These are phyloP conservation scores for Siniperca undulata DNA, from an alignment of 2,797 vertebrate genomes.

Conservation along the genomic window DNA sequence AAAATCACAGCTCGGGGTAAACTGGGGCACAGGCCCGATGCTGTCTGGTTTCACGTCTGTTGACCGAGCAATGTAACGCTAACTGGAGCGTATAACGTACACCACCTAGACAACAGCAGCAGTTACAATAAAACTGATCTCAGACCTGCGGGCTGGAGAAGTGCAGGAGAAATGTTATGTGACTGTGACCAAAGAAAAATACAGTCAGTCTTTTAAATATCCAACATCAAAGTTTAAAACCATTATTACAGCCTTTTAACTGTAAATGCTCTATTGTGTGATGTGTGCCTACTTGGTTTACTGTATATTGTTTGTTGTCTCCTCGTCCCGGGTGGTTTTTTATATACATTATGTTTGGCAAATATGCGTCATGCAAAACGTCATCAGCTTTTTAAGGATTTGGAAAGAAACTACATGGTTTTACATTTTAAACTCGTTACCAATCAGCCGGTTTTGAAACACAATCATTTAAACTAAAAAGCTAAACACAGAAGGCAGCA, in stretches of 20 bases:
- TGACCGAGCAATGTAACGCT: conserved; percentile 55
- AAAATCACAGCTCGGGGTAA: conserved; percentile 14
- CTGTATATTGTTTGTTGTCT: not conserved
- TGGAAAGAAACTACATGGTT: not conserved
- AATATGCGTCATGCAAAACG: not conserved
- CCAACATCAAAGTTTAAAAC: no score
- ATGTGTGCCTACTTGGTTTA: not conserved
- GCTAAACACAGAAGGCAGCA: not conserved
- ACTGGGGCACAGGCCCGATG: conserved; percentile 26
- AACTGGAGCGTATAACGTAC: conserved; percentile 64
- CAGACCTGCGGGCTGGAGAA: not conserved
- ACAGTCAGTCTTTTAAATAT: not conserved
- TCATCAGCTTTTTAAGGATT: not conserved
- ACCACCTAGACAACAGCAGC: conserved; percentile 6
- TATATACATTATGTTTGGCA: not conserved
- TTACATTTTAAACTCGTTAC: not conserved
- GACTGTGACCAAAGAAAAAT: not conserved
- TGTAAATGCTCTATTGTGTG: not conserved
- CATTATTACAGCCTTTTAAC: no score
- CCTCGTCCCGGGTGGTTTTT: not conserved
- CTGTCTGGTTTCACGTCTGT: conserved; percentile 39
- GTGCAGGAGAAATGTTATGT: not conserved
- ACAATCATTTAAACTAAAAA: not conserved
- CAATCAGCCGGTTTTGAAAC: not conserved
- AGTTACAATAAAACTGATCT: not conserved